These are phyloP conservation scores for Sciurus vulgaris DNA, from an alignment of 2,797 vertebrate genomes.

Conservation along the genomic window DNA sequence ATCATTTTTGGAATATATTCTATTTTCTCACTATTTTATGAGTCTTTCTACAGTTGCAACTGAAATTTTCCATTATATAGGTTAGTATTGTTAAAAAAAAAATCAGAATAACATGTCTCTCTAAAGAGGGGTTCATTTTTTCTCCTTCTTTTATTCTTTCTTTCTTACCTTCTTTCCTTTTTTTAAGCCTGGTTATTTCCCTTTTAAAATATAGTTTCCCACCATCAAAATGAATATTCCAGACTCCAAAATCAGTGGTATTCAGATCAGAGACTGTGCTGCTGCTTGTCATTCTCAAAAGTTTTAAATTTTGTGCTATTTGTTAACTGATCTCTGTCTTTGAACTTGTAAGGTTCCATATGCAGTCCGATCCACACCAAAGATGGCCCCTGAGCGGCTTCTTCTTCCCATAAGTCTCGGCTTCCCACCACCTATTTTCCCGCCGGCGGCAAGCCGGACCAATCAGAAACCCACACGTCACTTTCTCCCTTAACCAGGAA, in stretches of 20 bases:
- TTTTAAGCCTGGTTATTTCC: slow-evolving; percentile 87
- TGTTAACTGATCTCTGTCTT: slow-evolving; percentile 87
- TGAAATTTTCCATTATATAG: slow-evolving; percentile 91
- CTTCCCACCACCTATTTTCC: too few species aligned
- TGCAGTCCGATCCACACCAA: too few species aligned
- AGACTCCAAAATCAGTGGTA: slow-evolving; percentile 92
- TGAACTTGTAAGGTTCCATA: too few species aligned
- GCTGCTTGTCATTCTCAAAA: slow-evolving; percentile 89
- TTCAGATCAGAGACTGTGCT: slow-evolving; percentile 90
- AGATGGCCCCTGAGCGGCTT: too few species aligned
- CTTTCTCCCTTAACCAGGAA: too few species aligned
- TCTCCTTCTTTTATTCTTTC: slow-evolving; percentile 89
- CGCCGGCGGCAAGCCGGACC: too few species aligned
- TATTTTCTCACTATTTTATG: slow-evolving; percentile 90
- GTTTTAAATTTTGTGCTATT: slow-evolving; percentile 82
- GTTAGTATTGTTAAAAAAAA: slow-evolving; percentile 89
- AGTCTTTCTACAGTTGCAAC: slow-evolving; percentile 88
- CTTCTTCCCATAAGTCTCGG: too few species aligned
- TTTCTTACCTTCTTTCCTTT: slow-evolving; percentile 86
- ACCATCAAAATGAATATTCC: slow-evolving; percentile 93
- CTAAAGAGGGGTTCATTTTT: slow-evolving; percentile 89
- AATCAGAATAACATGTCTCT: slow-evolving; percentile 92
- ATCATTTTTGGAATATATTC: slow-evolving; percentile 92
- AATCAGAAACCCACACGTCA: too few species aligned
- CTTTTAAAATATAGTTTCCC: slow-evolving; percentile 88